Evolutionary conservation across 2,797 vertebrate species (phyloP).

Genomic region (Gadopsis bispinosus): DNA sequence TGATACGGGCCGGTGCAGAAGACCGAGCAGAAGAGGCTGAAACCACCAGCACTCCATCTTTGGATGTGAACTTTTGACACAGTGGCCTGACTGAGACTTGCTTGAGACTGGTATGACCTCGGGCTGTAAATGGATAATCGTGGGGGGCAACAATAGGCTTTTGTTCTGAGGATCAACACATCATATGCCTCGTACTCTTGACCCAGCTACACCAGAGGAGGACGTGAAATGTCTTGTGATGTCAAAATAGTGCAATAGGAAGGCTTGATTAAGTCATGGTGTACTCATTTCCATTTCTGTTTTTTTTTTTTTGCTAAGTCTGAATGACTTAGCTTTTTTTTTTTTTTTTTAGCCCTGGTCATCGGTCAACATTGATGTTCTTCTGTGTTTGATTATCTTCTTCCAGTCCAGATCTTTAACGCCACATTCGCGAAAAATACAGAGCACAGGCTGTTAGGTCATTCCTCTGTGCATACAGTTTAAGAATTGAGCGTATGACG

Average conservation of each 20-base stretch:
- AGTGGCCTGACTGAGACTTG: constrained; percentile 63
- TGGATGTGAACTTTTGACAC: constrained; percentile 57
- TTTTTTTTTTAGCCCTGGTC: background rate
- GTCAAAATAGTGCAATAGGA: constrained; percentile 36
- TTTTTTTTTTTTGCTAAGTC: constrained; percentile 47
- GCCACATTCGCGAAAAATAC: background rate
- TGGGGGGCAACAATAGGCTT: constrained; percentile 73
- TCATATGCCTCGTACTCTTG: constrained; percentile 77
- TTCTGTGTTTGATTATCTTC: background rate
- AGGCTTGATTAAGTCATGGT: constrained; percentile 24
- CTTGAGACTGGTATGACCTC: constrained; percentile 63
- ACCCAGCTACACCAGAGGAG: constrained; percentile 51
- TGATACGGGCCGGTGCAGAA: background rate
- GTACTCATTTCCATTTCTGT: constrained; percentile 60
- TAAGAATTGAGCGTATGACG: too few relatives aligned
- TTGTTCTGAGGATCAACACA: constrained; percentile 83
- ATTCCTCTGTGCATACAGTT: background rate
- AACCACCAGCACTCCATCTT: constrained; percentile 28
- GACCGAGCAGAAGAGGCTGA: constrained; percentile 4
- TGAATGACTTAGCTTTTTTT: constrained; percentile 46
- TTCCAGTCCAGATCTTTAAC: background rate
- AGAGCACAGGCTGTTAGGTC: background rate
- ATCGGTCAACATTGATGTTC: background rate
- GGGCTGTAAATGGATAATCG: constrained; percentile 73
- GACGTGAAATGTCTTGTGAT: constrained; percentile 61